phyloP scores from a whole-genome alignment of 2,113 vertebrate species.

The Nematolebias whitei region DNA sequence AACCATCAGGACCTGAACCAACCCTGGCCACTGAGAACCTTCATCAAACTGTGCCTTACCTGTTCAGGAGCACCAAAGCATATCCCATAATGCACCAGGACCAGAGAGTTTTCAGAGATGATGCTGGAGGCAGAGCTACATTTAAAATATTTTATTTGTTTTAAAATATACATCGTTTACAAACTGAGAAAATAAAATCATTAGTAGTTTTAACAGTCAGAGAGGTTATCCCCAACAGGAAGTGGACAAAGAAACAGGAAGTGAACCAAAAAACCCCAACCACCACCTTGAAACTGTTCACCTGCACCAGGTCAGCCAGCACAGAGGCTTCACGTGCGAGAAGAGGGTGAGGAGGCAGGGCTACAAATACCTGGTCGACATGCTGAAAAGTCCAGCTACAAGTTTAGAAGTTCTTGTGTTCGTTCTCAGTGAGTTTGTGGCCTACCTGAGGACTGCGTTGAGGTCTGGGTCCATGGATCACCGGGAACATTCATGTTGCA shows the following conservation, averaged over 20 bases:
- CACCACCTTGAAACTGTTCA: background rate
- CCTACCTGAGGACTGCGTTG: background rate
- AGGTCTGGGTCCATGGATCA: background rate
- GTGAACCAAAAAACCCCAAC: slow-evolving; percentile 31
- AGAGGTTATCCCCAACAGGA: slow-evolving; percentile 60
- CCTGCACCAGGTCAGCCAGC: slow-evolving; percentile 11
- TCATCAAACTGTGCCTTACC: background rate
- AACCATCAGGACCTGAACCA: background rate
- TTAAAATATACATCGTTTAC: slow-evolving; percentile 97
- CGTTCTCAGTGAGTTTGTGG: slow-evolving; percentile 1
- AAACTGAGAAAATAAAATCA: slow-evolving; percentile 87
- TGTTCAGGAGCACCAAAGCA: background rate
- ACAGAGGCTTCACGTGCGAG: slow-evolving; percentile 20
- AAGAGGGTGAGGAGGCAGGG: background rate
- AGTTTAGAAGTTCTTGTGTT: background rate
- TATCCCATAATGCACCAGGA: slow-evolving; percentile 13
- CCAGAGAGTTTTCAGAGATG: background rate
- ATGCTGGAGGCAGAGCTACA: background rate
- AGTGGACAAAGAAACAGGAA: slow-evolving; percentile 55
- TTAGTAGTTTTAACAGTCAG: slow-evolving; percentile 90
- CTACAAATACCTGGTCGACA: slow-evolving; percentile 25
- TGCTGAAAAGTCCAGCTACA: background rate
- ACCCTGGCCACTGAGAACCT: background rate
- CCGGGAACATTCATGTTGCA: background rate
- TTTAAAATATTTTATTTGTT: slow-evolving; percentile 97